Conservation (phyloP, 64 coral and sea anemone genomes). For the Actinia tenebrosa region DNA sequence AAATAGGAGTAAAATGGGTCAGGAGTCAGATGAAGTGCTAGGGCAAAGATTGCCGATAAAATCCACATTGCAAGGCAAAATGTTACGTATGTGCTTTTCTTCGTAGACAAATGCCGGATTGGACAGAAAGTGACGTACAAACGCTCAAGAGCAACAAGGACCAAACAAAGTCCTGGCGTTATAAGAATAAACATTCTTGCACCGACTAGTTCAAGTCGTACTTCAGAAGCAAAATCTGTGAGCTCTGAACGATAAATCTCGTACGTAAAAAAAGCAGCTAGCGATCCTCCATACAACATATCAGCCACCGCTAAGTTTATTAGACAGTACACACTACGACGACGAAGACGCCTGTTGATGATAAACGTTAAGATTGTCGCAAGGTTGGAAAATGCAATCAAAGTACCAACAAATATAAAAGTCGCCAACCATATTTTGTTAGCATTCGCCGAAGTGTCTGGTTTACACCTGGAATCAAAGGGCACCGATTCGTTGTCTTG, state of each 20-base stretch:
- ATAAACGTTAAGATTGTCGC: neutral
- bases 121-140: neutral
- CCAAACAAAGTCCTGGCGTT: neutral
- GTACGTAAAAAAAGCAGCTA: neutral
- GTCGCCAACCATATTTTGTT: neutral
- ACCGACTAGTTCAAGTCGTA: neutral
- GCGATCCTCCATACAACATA: neutral
- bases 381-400: neutral
- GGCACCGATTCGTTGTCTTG: neutral
- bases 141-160: neutral
- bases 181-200: neutral
- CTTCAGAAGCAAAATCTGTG: neutral
- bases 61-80: neutral
- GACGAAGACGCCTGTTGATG: neutral
- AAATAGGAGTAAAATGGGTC: neutral
- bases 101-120: neutral
- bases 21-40: neutral
- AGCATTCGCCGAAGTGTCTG: neutral
- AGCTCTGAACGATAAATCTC: neutral
- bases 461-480: neutral
- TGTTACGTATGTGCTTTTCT: neutral
- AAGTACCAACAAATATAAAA: neutral
- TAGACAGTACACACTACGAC: neutral
- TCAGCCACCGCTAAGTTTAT: conserved; percentile 4
- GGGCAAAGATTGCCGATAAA: neutral